Conservation (phyloP, 2,888 invertebrate genomes). For the Chaitophorus viminalis region DNA sequence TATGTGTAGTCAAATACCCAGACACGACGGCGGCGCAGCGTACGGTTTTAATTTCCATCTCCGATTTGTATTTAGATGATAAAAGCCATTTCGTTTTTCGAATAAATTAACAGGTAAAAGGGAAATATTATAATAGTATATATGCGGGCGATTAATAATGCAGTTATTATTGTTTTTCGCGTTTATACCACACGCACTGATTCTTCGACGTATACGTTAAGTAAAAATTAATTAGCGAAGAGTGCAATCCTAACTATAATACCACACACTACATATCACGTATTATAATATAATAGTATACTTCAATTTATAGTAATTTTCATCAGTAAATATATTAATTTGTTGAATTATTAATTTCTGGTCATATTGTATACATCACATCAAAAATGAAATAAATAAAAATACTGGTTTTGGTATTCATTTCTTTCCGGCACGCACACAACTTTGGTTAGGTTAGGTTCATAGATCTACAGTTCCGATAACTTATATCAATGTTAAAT, state of each 20-base stretch:
- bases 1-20: conserved; percentile 6
- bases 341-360: neutral
- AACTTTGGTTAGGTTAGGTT: no score
- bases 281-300: neutral
- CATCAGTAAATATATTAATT: neutral
- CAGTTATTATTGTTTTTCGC: neutral
- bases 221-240: conserved; percentile 2
- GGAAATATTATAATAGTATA: neutral
- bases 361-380: neutral
- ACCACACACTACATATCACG: no score
- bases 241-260: neutral
- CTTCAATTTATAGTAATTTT: neutral
- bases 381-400: neutral
- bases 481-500: neutral
- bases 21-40: neutral
- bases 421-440: conserved; percentile 25
- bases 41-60: conserved; percentile 9
- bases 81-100: conserved; percentile 21
- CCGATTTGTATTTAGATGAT: conserved; percentile 23
- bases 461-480: neutral
- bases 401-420: neutral
- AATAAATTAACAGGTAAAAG: conserved; percentile 31
- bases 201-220: neutral
- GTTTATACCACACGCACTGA: neutral
- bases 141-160: neutral